Percentiles rank a stretch among this genome's conserved stretches.
phyloP scores from a whole-genome alignment of 2,888 invertebrate species.

The Nebria salina region DNA sequence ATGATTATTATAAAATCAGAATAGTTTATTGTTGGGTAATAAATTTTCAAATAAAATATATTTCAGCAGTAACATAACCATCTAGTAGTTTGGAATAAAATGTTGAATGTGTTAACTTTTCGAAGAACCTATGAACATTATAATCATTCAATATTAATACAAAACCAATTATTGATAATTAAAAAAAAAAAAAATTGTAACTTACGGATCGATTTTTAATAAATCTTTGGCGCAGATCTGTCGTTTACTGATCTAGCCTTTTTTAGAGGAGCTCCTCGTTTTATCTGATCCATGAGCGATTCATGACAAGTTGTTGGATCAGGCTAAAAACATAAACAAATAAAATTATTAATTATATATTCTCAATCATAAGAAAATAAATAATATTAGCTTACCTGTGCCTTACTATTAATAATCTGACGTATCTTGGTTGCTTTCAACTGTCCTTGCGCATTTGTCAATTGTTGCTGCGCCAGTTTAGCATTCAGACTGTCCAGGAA shows the following conservation, averaged over 20 bases:
- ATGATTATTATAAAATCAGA: constrained; percentile 13
- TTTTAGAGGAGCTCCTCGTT: constrained; percentile 83
- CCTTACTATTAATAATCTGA: constrained; percentile 77
- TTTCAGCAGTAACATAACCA: constrained; percentile 45
- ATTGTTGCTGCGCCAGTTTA: constrained; percentile 73
- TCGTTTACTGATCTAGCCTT: constrained; percentile 83
- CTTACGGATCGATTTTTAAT: constrained; percentile 61
- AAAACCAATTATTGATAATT: too few species aligned
- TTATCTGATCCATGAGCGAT: constrained; percentile 94
- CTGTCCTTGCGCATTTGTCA: constrained; percentile 65
- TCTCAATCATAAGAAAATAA: neutral
- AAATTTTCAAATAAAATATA: constrained; percentile 42
- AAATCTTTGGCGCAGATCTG: constrained; percentile 88
- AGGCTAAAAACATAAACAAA: constrained; percentile 65
- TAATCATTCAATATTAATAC: neutral
- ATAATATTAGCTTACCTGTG: constrained; percentile 66
- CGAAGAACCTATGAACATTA: constrained; percentile 4
- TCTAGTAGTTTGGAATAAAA: constrained; percentile 41
- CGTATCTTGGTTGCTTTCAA: constrained; percentile 73
- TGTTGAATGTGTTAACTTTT: constrained; percentile 29
- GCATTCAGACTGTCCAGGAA: constrained; percentile 85
- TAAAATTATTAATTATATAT: constrained; percentile 35
- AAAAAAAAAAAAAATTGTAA: neutral
- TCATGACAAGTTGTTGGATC: constrained; percentile 84
- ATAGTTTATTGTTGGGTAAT: constrained; percentile 5